A percentile compares a stretch with the other conserved stretches of the same genome.
Evolutionary conservation across 2,113 vertebrate species (phyloP).

Genomic region (Setophaga petechia): DNA sequence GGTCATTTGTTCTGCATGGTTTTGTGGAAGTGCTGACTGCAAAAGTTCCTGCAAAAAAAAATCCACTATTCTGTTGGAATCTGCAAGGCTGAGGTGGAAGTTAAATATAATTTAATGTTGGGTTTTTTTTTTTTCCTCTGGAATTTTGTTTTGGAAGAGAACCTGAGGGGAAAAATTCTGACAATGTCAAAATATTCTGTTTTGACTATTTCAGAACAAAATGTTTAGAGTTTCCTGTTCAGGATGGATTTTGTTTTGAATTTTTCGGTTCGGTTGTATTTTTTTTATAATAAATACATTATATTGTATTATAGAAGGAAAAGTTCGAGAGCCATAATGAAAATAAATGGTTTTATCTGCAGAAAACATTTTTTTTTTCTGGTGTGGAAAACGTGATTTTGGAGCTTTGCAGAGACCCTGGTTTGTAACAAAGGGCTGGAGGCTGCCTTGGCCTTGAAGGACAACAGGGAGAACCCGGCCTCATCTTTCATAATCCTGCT

Average conservation of each 20-base stretch:
- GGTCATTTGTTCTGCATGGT: background rate
- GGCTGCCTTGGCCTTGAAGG: background rate
- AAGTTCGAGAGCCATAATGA: background rate
- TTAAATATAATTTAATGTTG: conserved; percentile 4
- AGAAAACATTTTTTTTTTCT: conserved; percentile 8
- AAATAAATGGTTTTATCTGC: conserved; percentile 2
- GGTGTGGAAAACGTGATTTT: conserved; percentile 3
- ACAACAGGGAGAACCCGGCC: background rate
- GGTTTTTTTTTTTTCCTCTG: background rate
- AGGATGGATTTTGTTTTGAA: conserved; percentile 41
- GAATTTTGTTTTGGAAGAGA: conserved; percentile 69
- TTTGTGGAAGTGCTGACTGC: background rate
- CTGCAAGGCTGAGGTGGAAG: background rate
- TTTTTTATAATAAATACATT: background rate
- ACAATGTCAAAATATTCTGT: conserved; percentile 65
- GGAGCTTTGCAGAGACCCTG: background rate
- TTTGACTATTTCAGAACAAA: conserved; percentile 61
- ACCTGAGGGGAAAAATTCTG: conserved; percentile 57
- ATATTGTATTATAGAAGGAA: background rate
- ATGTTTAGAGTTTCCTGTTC: conserved; percentile 53
- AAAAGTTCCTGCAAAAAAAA: background rate
- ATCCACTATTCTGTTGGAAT: background rate
- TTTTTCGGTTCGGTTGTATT: conserved; percentile 28
- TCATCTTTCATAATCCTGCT: background rate
- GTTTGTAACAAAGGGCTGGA: background rate